Percentiles rank a stretch among this genome's conserved stretches.
phyloP scores from a whole-genome alignment of 2,113 vertebrate species.

The Mormyrus iriodes region DNA sequence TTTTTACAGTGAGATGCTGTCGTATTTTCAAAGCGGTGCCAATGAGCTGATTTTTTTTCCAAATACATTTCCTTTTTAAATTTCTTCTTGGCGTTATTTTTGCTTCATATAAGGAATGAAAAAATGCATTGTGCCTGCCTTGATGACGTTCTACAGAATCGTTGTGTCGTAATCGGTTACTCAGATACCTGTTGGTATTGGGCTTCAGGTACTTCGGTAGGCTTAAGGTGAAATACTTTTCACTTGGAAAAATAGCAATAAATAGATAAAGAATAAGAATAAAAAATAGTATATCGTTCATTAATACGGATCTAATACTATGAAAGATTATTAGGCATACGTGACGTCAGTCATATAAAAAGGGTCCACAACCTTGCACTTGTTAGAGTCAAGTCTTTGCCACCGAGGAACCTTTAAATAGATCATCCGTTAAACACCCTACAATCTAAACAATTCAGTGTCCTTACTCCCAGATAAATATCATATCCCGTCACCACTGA shows the following conservation, averaged over 20 bases:
- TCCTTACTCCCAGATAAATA: slow-evolving; percentile 33
- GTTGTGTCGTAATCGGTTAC: background rate
- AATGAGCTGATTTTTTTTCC: no score
- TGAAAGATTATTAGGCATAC: slow-evolving; percentile 26
- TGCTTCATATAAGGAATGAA: background rate
- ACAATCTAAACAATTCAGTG: slow-evolving; percentile 38
- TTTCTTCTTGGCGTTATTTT: background rate
- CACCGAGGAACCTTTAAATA: slow-evolving; percentile 32
- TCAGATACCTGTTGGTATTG: background rate
- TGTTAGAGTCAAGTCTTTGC: slow-evolving; percentile 34
- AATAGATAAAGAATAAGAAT: background rate
- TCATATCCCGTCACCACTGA: slow-evolving; percentile 10
- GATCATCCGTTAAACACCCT: slow-evolving; percentile 31
- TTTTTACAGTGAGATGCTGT: background rate
- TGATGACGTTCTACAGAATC: background rate
- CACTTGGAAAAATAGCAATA: background rate
- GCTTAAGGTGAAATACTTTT: background rate
- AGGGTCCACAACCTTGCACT: slow-evolving; percentile 37
- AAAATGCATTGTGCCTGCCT: background rate
- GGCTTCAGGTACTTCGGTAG: background rate
- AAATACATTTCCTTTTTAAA: background rate
- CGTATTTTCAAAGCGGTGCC: background rate
- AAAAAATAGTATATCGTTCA: background rate
- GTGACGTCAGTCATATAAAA: slow-evolving; percentile 29
- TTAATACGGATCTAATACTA: background rate